phyloP scores from a whole-genome alignment of 2,888 invertebrate species.

The Nomada ruficornis region DNA sequence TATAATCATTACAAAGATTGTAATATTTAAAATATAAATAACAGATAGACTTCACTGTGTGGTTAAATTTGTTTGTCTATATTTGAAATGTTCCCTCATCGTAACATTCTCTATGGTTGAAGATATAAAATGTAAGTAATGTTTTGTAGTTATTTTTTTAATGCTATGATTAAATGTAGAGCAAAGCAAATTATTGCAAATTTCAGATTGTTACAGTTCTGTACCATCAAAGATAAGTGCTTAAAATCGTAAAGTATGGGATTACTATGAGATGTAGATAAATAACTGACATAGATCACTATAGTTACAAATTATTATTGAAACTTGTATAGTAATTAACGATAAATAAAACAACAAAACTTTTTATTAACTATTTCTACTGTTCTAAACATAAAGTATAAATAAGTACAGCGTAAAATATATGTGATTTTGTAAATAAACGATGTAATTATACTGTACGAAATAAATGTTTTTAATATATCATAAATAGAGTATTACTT shows the following conservation, averaged over 20 bases:
- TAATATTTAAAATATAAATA: background rate
- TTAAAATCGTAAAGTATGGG: background rate
- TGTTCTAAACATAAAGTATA: slow-evolving; percentile 71
- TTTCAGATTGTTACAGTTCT: too few relatives aligned
- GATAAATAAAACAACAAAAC: slow-evolving; percentile 60
- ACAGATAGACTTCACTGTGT: background rate
- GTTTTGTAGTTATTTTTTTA: background rate
- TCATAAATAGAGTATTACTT: slow-evolving; percentile 54
- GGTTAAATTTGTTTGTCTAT: background rate
- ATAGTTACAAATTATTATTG: slow-evolving; percentile 43
- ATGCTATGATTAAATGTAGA: background rate
- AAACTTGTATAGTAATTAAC: slow-evolving; percentile 44
- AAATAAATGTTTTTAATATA: slow-evolving; percentile 59
- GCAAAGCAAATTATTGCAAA: background rate
- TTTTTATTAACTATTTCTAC: slow-evolving; percentile 58
- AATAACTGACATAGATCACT: slow-evolving; percentile 34
- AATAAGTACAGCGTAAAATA: slow-evolving; percentile 74
- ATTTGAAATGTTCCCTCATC: background rate
- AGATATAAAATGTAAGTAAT: background rate
- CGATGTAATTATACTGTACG: slow-evolving; percentile 47
- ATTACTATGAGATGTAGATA: slow-evolving; percentile 15
- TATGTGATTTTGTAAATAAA: slow-evolving; percentile 62
- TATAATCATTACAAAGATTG: too few relatives aligned
- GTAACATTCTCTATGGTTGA: background rate
- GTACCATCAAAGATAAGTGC: too few relatives aligned